Conservation (phyloP, 1,140 invertebrate species). For the Neoseiulus cucumeris region DNA sequence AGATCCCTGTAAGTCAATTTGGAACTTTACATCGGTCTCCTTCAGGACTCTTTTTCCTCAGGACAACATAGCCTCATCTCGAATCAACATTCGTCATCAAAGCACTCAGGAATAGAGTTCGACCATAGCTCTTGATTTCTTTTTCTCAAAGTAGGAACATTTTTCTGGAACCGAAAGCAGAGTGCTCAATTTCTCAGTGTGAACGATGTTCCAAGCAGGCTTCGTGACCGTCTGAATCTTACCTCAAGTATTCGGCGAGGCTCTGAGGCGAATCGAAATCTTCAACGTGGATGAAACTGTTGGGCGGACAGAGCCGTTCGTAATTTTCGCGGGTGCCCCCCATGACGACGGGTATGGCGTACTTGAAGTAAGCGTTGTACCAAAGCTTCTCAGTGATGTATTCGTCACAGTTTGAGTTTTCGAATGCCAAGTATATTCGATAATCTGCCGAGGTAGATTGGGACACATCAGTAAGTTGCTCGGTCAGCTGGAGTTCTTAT, state of each 20-base stretch:
- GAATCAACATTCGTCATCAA: too few species aligned
- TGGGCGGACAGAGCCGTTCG: conserved; percentile 22
- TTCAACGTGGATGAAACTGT: conserved; percentile 27
- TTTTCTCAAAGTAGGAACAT: too few species aligned
- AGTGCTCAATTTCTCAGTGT: too few species aligned
- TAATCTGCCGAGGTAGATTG: conserved; percentile 14
- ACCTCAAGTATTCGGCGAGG: conserved; percentile 24
- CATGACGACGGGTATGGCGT: conserved; percentile 32
- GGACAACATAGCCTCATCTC: too few species aligned
- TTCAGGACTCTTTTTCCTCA: too few species aligned
- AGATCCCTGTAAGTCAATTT: background rate
- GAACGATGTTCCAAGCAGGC: conserved; percentile 18
- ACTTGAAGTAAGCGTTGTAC: conserved; percentile 26
- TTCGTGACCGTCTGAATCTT: too few species aligned
- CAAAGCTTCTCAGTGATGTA: conserved; percentile 38
- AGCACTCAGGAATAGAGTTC: too few species aligned
- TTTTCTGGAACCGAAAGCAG: too few species aligned
- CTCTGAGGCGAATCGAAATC: conserved; percentile 24
- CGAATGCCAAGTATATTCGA: conserved; percentile 24
- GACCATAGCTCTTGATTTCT: too few species aligned
- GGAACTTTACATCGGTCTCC: too few species aligned
- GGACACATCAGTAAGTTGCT: too few species aligned
- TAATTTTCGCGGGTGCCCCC: conserved; percentile 28
- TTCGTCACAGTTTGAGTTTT: conserved; percentile 31
- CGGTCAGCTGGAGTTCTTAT: too few species aligned